Base-by-base conservation (phyloP, 2,888 invertebrate species). In the Bimastos eiseni region DNA sequence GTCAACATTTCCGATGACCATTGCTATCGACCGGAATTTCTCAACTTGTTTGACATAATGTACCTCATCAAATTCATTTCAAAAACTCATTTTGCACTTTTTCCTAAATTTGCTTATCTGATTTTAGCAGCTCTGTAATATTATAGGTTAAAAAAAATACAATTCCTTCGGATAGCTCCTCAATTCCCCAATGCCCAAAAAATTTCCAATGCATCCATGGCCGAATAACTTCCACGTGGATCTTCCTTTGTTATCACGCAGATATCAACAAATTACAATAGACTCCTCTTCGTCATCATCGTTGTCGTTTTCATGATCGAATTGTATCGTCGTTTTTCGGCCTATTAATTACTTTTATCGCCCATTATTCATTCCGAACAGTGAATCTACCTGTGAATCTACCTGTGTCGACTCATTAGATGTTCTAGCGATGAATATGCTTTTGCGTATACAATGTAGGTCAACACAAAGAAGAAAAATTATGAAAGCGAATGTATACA, bases 331-430 rank as follows among this genome's bases (percentile, higher is more conserved):
- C 6, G 70, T n/a, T n/a, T 70, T n/a, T 70, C n/a, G 70, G 70
- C n/a, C 70, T 70, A 70, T n/a, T 70, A 70, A 70, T 70, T 70
- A 70, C 70, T 70, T 70, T 70, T 70, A 70, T n/a, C n/a, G 70
- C 70, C 70, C 13, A 70, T 70, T 70, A 70, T 11, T 70, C 70
- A 70, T 70, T n/a, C 0, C n/a, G 30, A 2, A 15, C 70, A 30
- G 6, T 5, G 11, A 41, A 41, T 41, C 41, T 41, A 41, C 41
- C n/a, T 41, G 24, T 49, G 1, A n/a, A n/a, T n/a, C n/a, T 49
- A 24, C 49, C 70, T 70, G 70, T n/a, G 8, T n/a, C 30, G n/a
- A 30, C 70, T 6, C 30, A 70, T 70, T 30, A 70, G 8, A n/a
- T n/a, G 70, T 8, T 70, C 2, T 8, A n/a, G 70, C 70, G n/a